Base-by-base conservation (phyloP, 2,888 invertebrate species). In the Podabrus alpinus region DNA sequence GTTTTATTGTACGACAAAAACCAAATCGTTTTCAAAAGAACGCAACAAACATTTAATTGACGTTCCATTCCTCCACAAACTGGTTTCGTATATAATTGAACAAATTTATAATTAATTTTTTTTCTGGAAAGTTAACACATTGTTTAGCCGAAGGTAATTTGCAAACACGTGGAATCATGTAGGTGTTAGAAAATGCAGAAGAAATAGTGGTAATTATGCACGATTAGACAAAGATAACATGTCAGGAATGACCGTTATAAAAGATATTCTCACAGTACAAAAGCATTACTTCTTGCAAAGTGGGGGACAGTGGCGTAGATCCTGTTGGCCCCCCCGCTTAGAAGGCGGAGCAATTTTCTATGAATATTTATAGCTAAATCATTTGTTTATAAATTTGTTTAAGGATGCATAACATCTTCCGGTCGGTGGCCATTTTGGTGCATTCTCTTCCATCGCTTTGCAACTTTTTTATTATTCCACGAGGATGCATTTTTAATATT, bases 231-330 rank as follows among this genome's bases (percentile, higher is more conserved):
- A 74, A 60, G 76, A 74, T 67, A 64, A 69, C 71, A 64, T 29
- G 69, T 73, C 66, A 74, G 73, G 77, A 77, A 73, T 77, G 73
- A 76, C 76, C 77, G 77, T 77, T 77, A 76, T 67, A 70, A 66
- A 77, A 77, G 70, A 74, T 71, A 67, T 79, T 76, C 79, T 76
- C 78, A 77, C 73, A 73, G 69, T 25, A 24, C 24, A 25, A 59
- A 74, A 77, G 69, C 74, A 73, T 72, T 66, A 67, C 74, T 74
- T 73, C 74, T 74, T 73, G 72, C 62, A 76, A 74, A 75, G 78
- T 75, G 79, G 78, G 61, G 76, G 79, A 76, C 78, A 72, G 77
- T 77, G 79, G 77, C 78, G 75, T 77, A 79, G 73, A 78, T 78
- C 76, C 75, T 72, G 79, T 78, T 79, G 76, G 73, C 74, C 75